Conservation (phyloP, 2,113 vertebrate genomes). For the Coptodon rendalli region DNA sequence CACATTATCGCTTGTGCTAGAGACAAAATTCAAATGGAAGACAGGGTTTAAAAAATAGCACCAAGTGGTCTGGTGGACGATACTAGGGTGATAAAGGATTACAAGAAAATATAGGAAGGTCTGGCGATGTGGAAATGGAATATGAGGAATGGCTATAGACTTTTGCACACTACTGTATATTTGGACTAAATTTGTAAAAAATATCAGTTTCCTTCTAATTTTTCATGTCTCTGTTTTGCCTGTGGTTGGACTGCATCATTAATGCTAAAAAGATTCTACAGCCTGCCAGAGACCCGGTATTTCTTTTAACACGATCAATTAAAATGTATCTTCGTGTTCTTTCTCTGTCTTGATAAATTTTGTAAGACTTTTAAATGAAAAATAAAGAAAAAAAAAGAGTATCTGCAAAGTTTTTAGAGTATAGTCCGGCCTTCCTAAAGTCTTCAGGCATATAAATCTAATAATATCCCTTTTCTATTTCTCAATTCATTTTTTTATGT, state of each 20-base stretch:
- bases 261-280: not conserved
- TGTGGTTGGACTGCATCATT: not conserved
- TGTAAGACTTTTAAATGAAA: not conserved
- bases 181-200: not conserved
- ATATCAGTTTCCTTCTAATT: not conserved
- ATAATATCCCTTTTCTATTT: not conserved
- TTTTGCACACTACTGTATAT: not conserved
- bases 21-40: not conserved
- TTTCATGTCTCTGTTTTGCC: not conserved
- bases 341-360: not conserved
- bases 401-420: not conserved
- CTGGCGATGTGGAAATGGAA: not conserved
- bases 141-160: not conserved
- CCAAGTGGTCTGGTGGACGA: not conserved
- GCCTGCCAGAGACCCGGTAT: not conserved
- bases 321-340: not conserved
- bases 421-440: not conserved
- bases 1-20: not conserved
- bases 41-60: not conserved
- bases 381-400: not conserved
- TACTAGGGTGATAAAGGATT: not conserved
- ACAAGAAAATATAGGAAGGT: not conserved
- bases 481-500: not conserved
- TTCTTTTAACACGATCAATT: not conserved
- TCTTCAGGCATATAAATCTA: not conserved